Conservation (phyloP, 2,797 vertebrate genomes). For the Perodicticus potto region DNA sequence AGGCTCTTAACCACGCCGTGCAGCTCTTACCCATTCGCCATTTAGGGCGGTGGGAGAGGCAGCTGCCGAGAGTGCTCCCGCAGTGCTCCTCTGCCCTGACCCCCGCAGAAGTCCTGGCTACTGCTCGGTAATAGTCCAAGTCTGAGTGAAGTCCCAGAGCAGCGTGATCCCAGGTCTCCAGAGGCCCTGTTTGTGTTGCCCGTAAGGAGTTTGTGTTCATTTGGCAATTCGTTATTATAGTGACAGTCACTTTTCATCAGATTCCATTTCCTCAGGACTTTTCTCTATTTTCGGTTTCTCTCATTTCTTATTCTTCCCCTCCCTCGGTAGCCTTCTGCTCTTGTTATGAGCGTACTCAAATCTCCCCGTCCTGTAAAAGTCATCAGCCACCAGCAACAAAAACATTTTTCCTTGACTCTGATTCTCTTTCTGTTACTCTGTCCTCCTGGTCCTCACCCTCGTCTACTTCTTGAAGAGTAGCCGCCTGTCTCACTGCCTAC, state of each 20-base stretch:
- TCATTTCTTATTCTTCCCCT: background rate
- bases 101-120: no score
- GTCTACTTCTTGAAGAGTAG: background rate
- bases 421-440: background rate
- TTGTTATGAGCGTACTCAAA: background rate
- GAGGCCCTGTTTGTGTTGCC: background rate
- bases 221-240: background rate
- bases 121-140: background rate
- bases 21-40: background rate
- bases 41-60: background rate
- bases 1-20: background rate
- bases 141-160: background rate
- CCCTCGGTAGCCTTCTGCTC: no score
- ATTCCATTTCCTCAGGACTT: background rate
- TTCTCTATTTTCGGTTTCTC: background rate
- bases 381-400: background rate
- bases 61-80: no score
- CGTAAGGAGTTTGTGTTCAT: background rate
- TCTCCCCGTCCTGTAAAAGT: background rate
- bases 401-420: background rate
- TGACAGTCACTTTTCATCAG: background rate
- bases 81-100: background rate
- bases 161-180: background rate
- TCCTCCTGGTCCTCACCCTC: background rate
- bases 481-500: background rate